These are phyloP conservation scores for Mormyrops boulengeri DNA, from an alignment of 2,797 vertebrate species.

Conservation along the genomic window DNA sequence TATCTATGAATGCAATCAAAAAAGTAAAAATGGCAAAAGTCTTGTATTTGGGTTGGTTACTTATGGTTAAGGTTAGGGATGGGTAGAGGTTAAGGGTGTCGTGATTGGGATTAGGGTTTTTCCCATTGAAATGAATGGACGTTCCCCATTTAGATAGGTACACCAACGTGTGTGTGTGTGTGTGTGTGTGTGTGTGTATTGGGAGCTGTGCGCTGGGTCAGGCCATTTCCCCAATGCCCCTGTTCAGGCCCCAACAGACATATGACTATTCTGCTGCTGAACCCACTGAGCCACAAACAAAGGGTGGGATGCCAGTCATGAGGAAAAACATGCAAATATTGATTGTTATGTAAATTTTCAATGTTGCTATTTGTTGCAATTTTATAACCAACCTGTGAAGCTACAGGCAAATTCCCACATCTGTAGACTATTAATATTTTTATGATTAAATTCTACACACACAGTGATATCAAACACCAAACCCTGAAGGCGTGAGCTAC, in stretches of 20 bases:
- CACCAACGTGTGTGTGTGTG: neutral
- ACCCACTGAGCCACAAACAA: neutral
- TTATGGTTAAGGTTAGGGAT: too few relatives aligned
- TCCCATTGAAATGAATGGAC: neutral
- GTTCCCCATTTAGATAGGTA: neutral
- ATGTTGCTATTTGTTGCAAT: neutral
- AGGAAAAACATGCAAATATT: neutral
- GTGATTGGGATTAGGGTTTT: neutral
- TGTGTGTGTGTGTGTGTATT: too few relatives aligned
- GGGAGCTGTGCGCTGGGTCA: neutral
- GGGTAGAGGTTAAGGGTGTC: neutral
- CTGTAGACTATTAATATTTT: neutral
- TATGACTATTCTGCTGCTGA: neutral
- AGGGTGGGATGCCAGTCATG: neutral
- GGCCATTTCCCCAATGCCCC: neutral
- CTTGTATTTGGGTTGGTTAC: too few relatives aligned
- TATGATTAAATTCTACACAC: neutral
- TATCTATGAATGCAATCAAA: too few relatives aligned
- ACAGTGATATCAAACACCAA: neutral
- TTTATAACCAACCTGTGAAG: neutral
- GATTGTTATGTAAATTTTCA: neutral
- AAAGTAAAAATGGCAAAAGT: too few relatives aligned
- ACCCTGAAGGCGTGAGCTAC: neutral
- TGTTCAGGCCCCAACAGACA: neutral
- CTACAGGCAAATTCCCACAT: neutral